Conservation (phyloP, 2,888 invertebrate genomes). For the Trachelus stipa region DNA sequence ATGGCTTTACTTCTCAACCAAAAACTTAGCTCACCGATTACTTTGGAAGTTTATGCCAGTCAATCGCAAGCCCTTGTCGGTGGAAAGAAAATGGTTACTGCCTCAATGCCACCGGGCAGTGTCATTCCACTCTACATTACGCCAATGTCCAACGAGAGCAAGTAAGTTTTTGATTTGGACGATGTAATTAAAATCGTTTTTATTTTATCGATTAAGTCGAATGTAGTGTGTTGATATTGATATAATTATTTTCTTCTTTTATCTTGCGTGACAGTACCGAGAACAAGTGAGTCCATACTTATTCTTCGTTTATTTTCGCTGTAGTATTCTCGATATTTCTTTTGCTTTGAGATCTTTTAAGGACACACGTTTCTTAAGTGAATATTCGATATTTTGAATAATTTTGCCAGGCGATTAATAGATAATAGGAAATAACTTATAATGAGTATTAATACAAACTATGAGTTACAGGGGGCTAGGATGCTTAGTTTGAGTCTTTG, state of each 20-base stretch:
- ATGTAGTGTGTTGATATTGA: not conserved
- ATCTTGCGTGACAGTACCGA: constrained; percentile 42
- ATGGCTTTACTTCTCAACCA: constrained; percentile 80
- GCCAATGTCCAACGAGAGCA: constrained; percentile 80
- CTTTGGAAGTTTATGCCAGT: constrained; percentile 81
- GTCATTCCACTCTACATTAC: constrained; percentile 83
- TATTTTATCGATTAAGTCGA: not conserved
- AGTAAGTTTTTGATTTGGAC: constrained; percentile 71
- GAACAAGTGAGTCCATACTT: constrained; percentile 40
- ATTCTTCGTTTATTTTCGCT: not conserved
- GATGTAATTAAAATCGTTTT: not conserved
- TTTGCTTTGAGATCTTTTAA: not conserved
- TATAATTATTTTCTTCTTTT: constrained; percentile 26
- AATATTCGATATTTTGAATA: not conserved
- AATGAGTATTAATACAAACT: no score
- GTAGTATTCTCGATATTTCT: not conserved
- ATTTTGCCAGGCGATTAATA: no score
- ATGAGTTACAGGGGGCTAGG: no score
- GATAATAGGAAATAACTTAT: no score
- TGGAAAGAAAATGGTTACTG: constrained; percentile 81
- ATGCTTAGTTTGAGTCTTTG: no score
- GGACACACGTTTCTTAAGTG: not conserved
- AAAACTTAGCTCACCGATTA: constrained; percentile 79
- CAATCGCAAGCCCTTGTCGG: constrained; percentile 78
- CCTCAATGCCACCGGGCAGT: constrained; percentile 72